These are phyloP conservation scores for Hypolimnas misippus DNA, from an alignment of 2,888 invertebrate genomes.

Conservation along the genomic window DNA sequence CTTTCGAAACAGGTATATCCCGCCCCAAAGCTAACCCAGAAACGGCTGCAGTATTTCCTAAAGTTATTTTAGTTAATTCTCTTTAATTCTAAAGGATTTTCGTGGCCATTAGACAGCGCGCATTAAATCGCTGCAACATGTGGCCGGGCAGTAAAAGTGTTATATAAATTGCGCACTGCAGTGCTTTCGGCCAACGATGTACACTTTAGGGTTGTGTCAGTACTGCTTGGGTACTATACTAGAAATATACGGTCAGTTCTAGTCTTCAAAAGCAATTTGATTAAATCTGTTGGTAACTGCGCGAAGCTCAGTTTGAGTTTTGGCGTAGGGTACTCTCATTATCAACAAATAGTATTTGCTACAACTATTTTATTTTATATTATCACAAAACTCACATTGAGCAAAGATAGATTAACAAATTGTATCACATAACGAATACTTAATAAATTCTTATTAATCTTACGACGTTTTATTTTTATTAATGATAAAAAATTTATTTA, in stretches of 20 bases:
- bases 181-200: conserved; percentile 35
- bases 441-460: too few species aligned
- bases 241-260: not conserved
- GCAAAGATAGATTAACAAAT: too few species aligned
- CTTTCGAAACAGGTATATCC: not conserved
- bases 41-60: not conserved
- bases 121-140: conserved; percentile 46
- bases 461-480: too few species aligned
- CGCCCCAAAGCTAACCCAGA: not conserved
- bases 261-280: conserved; percentile 3
- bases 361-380: not conserved
- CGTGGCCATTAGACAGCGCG: conserved; percentile 37
- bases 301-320: not conserved
- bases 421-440: too few species aligned
- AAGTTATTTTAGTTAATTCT: conserved; percentile 13
- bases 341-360: not conserved
- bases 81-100: conserved; percentile 31
- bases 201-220: conserved; percentile 29
- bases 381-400: not conserved
- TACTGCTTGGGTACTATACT: conserved; percentile 10
- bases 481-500: not conserved
- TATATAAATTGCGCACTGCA: conserved; percentile 48
- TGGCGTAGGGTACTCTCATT: not conserved
- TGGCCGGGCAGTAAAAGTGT: conserved; percentile 44
- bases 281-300: conserved; percentile 1